Percentiles rank a stretch among this genome's conserved stretches.
These are phyloP conservation scores for Akabosia matsudoensis DNA, from an alignment of 1,140 invertebrate species.

Conservation along the genomic window DNA sequence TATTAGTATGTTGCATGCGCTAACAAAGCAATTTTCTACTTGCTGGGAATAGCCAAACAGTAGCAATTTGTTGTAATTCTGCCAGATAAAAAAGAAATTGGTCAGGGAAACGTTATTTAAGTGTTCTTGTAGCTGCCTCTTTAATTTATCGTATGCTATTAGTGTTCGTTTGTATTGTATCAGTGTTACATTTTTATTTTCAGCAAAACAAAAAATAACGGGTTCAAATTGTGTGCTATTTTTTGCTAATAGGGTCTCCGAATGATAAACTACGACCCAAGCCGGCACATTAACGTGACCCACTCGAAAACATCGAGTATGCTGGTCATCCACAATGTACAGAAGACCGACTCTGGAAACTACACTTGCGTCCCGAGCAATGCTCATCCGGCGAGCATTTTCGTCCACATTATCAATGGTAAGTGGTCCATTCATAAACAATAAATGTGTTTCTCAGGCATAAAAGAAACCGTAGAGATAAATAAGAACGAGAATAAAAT, in stretches of 20 bases:
- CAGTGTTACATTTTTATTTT: too few species aligned
- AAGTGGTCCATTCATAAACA: slow-evolving; percentile 35
- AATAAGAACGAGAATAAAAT: neutral
- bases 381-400: slow-evolving; percentile 58
- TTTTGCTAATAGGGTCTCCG: slow-evolving; percentile 56
- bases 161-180: too few species aligned
- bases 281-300: slow-evolving; percentile 52
- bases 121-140: too few species aligned
- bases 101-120: too few species aligned
- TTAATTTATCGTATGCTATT: too few species aligned
- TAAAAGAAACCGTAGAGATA: neutral
- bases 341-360: slow-evolving; percentile 57
- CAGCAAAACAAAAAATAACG: too few species aligned
- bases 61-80: too few species aligned
- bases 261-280: slow-evolving; percentile 57
- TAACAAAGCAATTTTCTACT: too few species aligned
- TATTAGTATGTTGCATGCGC: too few species aligned
- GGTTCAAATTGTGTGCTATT: slow-evolving; percentile 38
- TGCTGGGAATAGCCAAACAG: too few species aligned
- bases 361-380: slow-evolving; percentile 59
- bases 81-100: too few species aligned
- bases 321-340: slow-evolving; percentile 41
- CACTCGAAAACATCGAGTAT: slow-evolving; percentile 42
- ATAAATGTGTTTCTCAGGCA: too few species aligned
- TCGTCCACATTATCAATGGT: slow-evolving; percentile 58